Evolutionary conservation across 1,140 invertebrate species (phyloP).

Genomic region (Chironomus tepperi): DNA sequence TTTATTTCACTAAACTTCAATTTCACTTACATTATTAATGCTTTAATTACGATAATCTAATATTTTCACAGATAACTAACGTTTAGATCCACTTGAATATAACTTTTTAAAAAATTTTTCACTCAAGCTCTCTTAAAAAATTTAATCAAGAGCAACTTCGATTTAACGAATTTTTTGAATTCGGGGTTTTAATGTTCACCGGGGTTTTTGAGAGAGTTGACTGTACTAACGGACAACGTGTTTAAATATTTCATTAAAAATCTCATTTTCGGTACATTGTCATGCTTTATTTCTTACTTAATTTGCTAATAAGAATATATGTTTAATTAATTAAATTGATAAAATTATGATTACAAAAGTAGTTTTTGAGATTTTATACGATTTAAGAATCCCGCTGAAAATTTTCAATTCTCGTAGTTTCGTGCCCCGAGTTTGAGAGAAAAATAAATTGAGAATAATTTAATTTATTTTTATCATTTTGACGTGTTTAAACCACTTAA

Average conservation of each 20-base stretch:
- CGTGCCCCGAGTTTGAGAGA: too few relatives aligned
- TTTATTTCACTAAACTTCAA: neutral
- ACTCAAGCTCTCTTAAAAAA: neutral
- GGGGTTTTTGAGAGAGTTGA: neutral
- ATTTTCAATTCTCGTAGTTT: too few relatives aligned
- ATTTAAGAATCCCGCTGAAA: too few relatives aligned
- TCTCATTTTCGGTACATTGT: too few relatives aligned
- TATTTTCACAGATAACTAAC: neutral
- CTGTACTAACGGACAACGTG: too few relatives aligned
- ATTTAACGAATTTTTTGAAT: neutral
- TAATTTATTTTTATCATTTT: conserved; percentile 5
- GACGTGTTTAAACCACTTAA: neutral
- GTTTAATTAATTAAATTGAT: too few relatives aligned
- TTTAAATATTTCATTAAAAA: too few relatives aligned
- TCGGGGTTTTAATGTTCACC: neutral
- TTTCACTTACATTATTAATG: neutral
- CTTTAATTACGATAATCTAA: neutral
- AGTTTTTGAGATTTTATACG: too few relatives aligned
- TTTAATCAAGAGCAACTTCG: neutral
- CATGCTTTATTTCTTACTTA: too few relatives aligned
- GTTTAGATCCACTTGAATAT: neutral
- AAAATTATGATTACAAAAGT: too few relatives aligned
- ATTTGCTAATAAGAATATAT: too few relatives aligned
- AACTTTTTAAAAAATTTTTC: neutral
- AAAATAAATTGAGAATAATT: too few relatives aligned